A percentile compares a stretch with the other conserved stretches of the same genome.
Evolutionary conservation across 92 coral and sea anemone species (phyloP).

Genomic region (Phenganax stokvisi): DNA sequence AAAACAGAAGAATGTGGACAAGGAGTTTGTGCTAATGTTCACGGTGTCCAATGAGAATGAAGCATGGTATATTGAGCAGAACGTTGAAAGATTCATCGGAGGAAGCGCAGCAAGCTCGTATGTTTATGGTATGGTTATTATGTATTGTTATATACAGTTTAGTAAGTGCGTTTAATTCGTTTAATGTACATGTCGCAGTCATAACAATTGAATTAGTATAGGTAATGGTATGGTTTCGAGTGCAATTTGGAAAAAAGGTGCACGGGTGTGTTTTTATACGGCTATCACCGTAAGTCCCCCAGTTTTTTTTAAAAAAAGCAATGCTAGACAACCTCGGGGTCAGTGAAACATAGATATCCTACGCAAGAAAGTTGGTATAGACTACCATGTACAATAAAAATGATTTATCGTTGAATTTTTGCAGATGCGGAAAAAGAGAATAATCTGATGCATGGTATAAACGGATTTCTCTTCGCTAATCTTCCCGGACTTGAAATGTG

Average conservation of each 20-base stretch:
- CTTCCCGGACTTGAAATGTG: conserved; percentile 67
- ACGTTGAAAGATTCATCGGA: conserved; percentile 51
- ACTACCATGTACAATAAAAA: too few species aligned
- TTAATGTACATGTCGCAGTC: too few species aligned
- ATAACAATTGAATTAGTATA: too few species aligned
- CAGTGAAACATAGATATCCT: too few species aligned
- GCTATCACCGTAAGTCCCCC: too few species aligned
- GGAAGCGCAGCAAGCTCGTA: conserved; percentile 42
- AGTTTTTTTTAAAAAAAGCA: too few species aligned
- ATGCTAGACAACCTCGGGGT: too few species aligned
- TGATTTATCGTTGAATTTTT: conserved; percentile 21
- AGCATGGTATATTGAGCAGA: conserved; percentile 80
- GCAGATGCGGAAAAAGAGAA: conserved; percentile 53
- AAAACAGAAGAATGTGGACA: conserved; percentile 56
- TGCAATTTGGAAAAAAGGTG: too few species aligned
- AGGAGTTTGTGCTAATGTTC: conserved; percentile 69
- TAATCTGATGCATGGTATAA: conserved; percentile 83
- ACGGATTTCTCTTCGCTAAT: conserved; percentile 73
- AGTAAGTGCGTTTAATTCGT: too few species aligned
- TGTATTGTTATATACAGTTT: not conserved
- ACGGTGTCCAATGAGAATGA: conserved; percentile 76
- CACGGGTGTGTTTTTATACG: too few species aligned
- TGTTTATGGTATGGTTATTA: conserved; percentile 2
- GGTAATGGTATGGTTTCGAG: too few species aligned
- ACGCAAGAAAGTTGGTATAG: not conserved